These are phyloP conservation scores for Pseudolaguvia tuberculata DNA, from an alignment of 2,113 vertebrate genomes.

Conservation along the genomic window DNA sequence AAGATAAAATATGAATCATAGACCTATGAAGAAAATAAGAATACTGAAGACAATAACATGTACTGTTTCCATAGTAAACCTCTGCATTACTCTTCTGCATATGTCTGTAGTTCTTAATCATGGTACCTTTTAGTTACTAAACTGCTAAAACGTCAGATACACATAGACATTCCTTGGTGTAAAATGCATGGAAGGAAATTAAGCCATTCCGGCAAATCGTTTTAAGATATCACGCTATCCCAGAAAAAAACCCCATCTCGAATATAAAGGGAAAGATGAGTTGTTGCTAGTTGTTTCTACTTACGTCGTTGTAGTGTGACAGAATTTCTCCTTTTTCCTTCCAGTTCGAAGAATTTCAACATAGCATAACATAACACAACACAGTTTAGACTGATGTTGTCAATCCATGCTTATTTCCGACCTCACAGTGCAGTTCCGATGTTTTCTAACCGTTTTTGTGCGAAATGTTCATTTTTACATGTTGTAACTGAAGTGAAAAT, in stretches of 20 bases:
- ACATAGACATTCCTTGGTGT: constrained; percentile 43
- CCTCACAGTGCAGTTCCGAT: background rate
- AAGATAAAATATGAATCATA: constrained; percentile 40
- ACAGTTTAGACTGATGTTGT: background rate
- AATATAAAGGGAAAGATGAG: background rate
- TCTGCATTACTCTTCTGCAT: constrained; percentile 40
- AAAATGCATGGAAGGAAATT: constrained; percentile 47
- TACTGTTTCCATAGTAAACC: constrained; percentile 39
- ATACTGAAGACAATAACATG: constrained; percentile 19
- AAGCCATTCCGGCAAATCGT: constrained; percentile 43
- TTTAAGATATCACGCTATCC: constrained; percentile 30
- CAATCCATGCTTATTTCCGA: background rate
- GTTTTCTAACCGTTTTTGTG: constrained; percentile 14
- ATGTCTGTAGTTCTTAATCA: constrained; percentile 35
- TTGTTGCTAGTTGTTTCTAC: constrained; percentile 5
- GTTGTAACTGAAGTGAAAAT: constrained; percentile 1
- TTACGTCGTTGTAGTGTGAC: constrained; percentile 16
- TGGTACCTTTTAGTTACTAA: constrained; percentile 34
- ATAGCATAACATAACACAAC: background rate
- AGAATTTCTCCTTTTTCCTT: constrained; percentile 1
- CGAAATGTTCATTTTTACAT: background rate
- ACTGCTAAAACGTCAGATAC: constrained; percentile 35
- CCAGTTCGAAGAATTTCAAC: background rate
- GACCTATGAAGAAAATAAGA: constrained; percentile 53
- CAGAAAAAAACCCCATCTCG: background rate